phyloP scores from a whole-genome alignment of 2,888 invertebrate genomes.

The Hirudinaria manillensis region DNA sequence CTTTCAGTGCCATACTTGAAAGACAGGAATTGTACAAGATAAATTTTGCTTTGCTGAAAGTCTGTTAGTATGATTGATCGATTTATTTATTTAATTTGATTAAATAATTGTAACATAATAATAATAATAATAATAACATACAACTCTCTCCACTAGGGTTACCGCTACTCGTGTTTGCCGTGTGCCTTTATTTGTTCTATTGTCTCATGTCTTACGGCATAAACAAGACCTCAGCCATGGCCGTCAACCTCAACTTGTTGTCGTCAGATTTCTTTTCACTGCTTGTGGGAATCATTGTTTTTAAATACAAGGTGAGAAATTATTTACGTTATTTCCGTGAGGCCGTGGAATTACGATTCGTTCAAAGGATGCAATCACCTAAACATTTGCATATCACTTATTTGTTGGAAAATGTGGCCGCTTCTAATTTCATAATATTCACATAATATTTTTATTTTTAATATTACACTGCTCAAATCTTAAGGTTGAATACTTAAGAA shows the following conservation, averaged over 20 bases:
- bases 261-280: constrained; percentile 80
- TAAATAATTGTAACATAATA: neutral
- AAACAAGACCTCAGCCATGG: constrained; percentile 72
- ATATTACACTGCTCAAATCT: too few species aligned
- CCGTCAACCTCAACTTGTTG: constrained; percentile 73
- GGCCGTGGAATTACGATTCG: too few species aligned
- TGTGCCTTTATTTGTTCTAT: constrained; percentile 71
- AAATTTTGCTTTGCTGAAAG: constrained; percentile 43
- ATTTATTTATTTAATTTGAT: too few species aligned
- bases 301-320: constrained; percentile 68
- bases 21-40: constrained; percentile 62
- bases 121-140: neutral
- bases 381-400: too few species aligned
- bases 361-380: too few species aligned
- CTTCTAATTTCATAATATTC: too few species aligned
- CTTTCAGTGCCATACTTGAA: constrained; percentile 62
- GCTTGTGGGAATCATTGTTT: constrained; percentile 71
- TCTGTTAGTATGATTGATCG: neutral
- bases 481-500: too few species aligned
- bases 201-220: constrained; percentile 70
- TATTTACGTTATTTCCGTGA: neutral
- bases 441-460: too few species aligned
- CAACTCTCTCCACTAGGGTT: constrained; percentile 41
- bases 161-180: constrained; percentile 59
- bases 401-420: too few species aligned